Base-by-base conservation (phyloP, 2,797 vertebrate genomes). In the Channallabes apus region DNA sequence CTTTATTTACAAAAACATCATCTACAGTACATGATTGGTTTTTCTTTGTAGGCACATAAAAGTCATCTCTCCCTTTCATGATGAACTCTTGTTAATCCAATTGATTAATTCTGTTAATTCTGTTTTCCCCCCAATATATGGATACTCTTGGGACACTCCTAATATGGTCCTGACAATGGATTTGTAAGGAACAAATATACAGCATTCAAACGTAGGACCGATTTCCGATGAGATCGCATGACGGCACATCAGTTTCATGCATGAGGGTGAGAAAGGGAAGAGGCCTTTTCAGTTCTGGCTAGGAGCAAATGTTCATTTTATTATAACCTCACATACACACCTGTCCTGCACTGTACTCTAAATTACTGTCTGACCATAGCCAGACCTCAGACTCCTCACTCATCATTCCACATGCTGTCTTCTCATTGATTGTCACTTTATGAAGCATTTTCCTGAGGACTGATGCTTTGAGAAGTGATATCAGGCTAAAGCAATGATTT, bases 231-330 rank as follows among this genome's bases (percentile, higher is more conserved):
- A 67, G 71, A 72, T 17, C 51, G 56, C 51, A 76, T 76, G 59
- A 59, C 24, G 56, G 24, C n/a, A 73, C 41, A 24, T 85, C 86
- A 82, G 75, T 86, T 77, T 88, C 89, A 88, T 85, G 88, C 84
- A 73, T 86, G 76, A 73, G 64, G 73, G 22, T 85, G 5, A 78
- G 1, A 84, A 62, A 38, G 62, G 62, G 51, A 73, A 75, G 22
- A 76, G n/a, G n/a, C 46, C 29, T 76, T 75, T 82, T 64, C 73
- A 68, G 17, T 69, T 56, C 29, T 12, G 54, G 61, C 46, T 58
- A 73, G 51, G 79, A 81, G 59, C 29, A 85, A 76, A 85, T 64
- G 27, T 24, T 67, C 32, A 76, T 76, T 58, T 32, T 12, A 27
- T n/a, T 3, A 65, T 61, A 69, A 82, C 20, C 54, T 54, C 32